phyloP scores from a whole-genome alignment of 2,797 vertebrate genomes.

The Adrianichthys oophorus region DNA sequence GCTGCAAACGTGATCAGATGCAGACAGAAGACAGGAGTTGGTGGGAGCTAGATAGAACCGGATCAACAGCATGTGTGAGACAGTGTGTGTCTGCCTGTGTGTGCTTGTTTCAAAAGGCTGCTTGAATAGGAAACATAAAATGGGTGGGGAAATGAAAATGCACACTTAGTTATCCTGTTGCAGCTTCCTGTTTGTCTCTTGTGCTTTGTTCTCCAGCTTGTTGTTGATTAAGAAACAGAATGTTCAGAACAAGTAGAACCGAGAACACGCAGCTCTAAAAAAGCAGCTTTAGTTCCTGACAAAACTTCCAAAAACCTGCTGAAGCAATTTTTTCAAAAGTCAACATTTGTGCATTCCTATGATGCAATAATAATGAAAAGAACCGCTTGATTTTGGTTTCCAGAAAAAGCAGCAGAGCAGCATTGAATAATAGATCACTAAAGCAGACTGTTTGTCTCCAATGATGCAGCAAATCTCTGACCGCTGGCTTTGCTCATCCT shows the following conservation, averaged over 20 bases:
- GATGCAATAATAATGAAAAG: conserved; percentile 57
- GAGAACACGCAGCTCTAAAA: neutral
- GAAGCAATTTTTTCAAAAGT: no score
- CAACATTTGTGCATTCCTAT: no score
- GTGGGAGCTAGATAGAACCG: neutral
- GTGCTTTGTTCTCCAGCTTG: conserved; percentile 11
- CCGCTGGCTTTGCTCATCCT: neutral
- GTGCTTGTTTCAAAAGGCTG: conserved; percentile 7
- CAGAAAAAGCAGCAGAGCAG: conserved; percentile 31
- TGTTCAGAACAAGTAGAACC: neutral
- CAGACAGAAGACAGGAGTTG: conserved; percentile 49
- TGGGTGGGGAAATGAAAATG: conserved; percentile 17
- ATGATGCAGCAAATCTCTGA: neutral
- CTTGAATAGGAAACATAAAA: conserved; percentile 33
- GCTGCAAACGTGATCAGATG: conserved; percentile 51
- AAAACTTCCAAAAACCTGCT: neutral
- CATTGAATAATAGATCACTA: conserved; percentile 60
- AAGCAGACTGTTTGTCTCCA: conserved; percentile 1
- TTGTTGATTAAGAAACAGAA: conserved; percentile 4
- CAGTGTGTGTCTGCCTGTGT: conserved; percentile 5
- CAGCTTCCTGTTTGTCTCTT: conserved; percentile 60
- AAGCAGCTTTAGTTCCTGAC: neutral
- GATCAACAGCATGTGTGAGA: conserved; percentile 2
- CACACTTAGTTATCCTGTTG: conserved; percentile 25
- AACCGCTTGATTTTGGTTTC: conserved; percentile 44